Base-by-base conservation (phyloP, 2,888 invertebrate genomes). In the Dryococelus australis region DNA sequence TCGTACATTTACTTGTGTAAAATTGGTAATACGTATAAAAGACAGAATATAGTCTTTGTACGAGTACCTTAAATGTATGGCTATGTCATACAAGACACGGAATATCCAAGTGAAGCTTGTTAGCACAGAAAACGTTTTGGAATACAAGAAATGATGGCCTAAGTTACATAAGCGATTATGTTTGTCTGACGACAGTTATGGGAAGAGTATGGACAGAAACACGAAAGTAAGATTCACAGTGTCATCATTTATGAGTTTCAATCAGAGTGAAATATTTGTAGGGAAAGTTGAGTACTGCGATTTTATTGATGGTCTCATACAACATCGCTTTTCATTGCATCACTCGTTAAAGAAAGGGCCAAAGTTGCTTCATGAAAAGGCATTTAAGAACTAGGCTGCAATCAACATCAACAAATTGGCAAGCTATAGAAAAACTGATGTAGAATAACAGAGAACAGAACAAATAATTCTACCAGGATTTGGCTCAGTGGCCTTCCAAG, bases 101-200 rank as follows among this genome's bases (percentile, higher is more conserved):
- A 65, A 65, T 65, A 65, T 65, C 16, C 65, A 65, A 24, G 65
- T 65, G 65, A 65, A 65, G 16, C 65, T 65, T 65, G 65, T 65
- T 65, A 13, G 65, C 10, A 65, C 65, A 9, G 65, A 65, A 65
- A 16, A 65, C 10, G 20, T 65, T 65, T 65, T 65, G 20, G 65
- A 65, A 12, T 65, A 65, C 65, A 65, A 65, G 16, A 65, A 65
- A 16, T 65, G 65, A 24, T 65, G 65, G 65, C 20, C 65, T 5
- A 65, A 12, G 47, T 47, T 47, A 9, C 6, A 65, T 6, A 65
- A 65, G 65, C 16, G 20, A 65, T 12, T 16, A 16, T 65, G 65
- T 65, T 65, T 65, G 65, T 65, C 65, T 24, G 65, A 65, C 65
- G 65, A 65, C 65, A 65, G 65, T 65, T 65, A 24, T 65, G 65